Evolutionary conservation across 2,888 invertebrate genomes (phyloP).

Genomic region (Oxystoma pomonae): DNA sequence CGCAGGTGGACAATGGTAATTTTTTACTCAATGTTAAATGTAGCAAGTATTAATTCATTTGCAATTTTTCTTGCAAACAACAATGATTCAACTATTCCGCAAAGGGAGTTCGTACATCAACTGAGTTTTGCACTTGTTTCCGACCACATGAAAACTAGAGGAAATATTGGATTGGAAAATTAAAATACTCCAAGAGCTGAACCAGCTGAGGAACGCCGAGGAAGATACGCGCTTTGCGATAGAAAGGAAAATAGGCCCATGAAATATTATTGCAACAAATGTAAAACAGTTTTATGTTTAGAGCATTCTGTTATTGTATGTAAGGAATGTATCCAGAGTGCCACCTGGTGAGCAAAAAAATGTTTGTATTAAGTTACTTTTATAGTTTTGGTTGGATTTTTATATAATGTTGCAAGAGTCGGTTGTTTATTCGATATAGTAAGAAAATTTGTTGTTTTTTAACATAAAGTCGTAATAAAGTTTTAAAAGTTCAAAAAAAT

Average conservation of each 20-base stretch:
- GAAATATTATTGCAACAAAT: not conserved
- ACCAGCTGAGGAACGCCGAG: not conserved
- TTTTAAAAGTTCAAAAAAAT: not conserved
- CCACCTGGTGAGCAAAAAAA: not conserved
- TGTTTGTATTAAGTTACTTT: not conserved
- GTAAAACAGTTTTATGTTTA: not conserved
- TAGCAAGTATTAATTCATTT: not conserved
- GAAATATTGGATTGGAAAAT: not conserved
- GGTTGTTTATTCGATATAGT: not conserved
- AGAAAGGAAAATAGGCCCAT: too few relatives aligned
- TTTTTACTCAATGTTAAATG: not conserved
- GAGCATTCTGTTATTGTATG: not conserved
- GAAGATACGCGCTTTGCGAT: too few relatives aligned
- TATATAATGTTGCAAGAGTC: not conserved
- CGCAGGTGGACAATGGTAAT: not conserved
- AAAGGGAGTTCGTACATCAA: not conserved
- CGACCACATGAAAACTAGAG: not conserved
- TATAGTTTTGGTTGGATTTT: not conserved
- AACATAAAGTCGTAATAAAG: not conserved
- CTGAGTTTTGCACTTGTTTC: not conserved
- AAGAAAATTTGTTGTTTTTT: not conserved
- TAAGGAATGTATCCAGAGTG: too few relatives aligned
- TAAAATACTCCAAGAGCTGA: not conserved
- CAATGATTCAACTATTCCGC: not conserved
- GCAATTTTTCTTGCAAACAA: not conserved